Base-by-base conservation (phyloP, 2,888 invertebrate species). In the Globia sparganii region DNA sequence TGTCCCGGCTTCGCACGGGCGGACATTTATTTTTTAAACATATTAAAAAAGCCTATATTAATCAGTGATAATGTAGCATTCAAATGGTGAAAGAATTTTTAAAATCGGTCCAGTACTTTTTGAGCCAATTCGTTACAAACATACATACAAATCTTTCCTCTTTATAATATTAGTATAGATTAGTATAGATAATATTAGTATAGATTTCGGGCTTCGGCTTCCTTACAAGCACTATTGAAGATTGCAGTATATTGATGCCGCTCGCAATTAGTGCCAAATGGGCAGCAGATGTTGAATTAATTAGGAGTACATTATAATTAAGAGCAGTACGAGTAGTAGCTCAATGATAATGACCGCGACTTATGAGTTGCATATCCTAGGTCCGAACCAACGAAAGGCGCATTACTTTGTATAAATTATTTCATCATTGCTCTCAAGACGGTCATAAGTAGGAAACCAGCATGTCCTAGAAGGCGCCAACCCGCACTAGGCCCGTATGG, bases 191-290 rank as follows among this genome's bases (percentile, higher is more conserved):
- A n/a, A n/a, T n/a, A n/a, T n/a, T n/a, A n/a, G n/a, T n/a, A n/a
- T n/a, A n/a, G n/a, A n/a, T n/a, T n/a, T n/a, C n/a, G n/a, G n/a
- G n/a, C n/a, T n/a, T n/a, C n/a, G n/a, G n/a, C 28, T 34, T 40
- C 46, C n/a, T 34, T 34, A 61, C 18, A 46, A 66, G 37, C 25
- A 9, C 28, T 53, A 6, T 21, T 1, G 28, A 18, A 83, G 15
- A 21, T 72, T 58, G 28, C 18, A 18, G 18, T 46, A 15, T 46
- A 40, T 67, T 67, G 15, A 62, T 46, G 49, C 28, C n/a, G 43
- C 9, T 81, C 8, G 0, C 6, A 81, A 68, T 74, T 75, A 75
- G 13, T 25, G 13, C 25, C 1, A 28, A 59, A 80, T 53, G 25
- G 18, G 1, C n/a, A 49, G 25, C 37, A 49, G 21, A 72, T 77